Evolutionary conservation across 2,888 invertebrate species (phyloP), one percentile per base, ranked within the genome.

Genomic region (Cerastis rubricosa): DNA sequence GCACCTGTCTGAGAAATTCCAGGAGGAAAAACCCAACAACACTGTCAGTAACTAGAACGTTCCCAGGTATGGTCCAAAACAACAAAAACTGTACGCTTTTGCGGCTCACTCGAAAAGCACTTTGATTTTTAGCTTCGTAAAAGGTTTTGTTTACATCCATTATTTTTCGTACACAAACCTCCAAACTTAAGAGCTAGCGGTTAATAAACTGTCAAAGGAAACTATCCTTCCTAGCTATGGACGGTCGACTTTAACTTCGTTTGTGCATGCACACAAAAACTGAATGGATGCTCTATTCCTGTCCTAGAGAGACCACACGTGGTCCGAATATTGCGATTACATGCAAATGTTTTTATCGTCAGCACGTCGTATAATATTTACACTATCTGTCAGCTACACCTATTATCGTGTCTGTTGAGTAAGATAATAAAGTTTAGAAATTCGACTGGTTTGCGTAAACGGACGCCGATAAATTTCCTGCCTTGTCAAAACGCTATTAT

Each of bases 281-380:
- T 61, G 66, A 78, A 82, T 54, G 40, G n/a, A 29, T 82, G 9
- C 12, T 83, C 47, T 83, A 83, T 67, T 76, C 47, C 61, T 22
- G 47, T 54, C 51, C 29, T 3, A 14, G 40, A 57, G 45, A 22
- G 51, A 45, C n/a, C 64, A 51, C 63, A 78, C 78, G 51, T 59
- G 64, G 19, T 68, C 25, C 35, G 49, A 22, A 59, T 68, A 78
- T 77, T 78, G 65, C 19, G 51, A 78, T 77, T 83, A 59, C 65
- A 47, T 49, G 45, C 82, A 82, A 66, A 80, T 70, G 25, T 67
- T 76, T 43, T 19, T 61, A 57, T 54, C 70, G 43, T 80, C 74
- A 25, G 66, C 69, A 74, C 29, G 64, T 65, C 80, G 49, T 45
- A 22, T 68, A 73, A 73, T 80, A 85, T 81, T 80, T 70, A 85